phyloP scores from a whole-genome alignment of 2,113 vertebrate genomes.

The Donacobius atricapilla region DNA sequence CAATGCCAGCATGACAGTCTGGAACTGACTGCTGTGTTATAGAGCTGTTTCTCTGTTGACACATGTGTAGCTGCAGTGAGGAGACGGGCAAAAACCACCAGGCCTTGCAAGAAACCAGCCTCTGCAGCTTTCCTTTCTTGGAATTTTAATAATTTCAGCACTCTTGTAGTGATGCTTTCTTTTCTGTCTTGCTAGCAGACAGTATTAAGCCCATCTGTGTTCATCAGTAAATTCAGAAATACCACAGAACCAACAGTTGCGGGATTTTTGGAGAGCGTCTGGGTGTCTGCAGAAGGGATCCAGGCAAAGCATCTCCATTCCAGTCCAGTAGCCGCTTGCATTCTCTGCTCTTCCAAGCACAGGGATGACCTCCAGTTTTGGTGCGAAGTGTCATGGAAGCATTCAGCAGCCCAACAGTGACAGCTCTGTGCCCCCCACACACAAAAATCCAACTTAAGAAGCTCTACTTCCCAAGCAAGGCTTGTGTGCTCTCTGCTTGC shows the following conservation, averaged over 20 bases:
- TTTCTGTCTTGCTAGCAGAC: not conserved
- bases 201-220: not conserved
- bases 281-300: not conserved
- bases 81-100: not conserved
- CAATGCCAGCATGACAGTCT: not conserved
- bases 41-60: not conserved
- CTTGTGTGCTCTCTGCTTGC: not conserved
- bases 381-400: not conserved
- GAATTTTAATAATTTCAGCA: not conserved
- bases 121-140: not conserved
- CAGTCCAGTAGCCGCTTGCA: not conserved
- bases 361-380: not conserved
- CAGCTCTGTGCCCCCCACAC: rapidly evolving
- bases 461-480: not conserved
- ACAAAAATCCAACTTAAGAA: not conserved
- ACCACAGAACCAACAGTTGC: not conserved
- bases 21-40: not conserved
- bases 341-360: not conserved
- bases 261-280: rapidly evolving
- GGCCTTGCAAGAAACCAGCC: not conserved
- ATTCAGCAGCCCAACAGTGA: not conserved
- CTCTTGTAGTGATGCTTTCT: not conserved
- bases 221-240: not conserved
- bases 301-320: not conserved
- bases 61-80: rapidly evolving